phyloP scores from a whole-genome alignment of 2,797 vertebrate genomes.

The Sebastes elongatus region DNA sequence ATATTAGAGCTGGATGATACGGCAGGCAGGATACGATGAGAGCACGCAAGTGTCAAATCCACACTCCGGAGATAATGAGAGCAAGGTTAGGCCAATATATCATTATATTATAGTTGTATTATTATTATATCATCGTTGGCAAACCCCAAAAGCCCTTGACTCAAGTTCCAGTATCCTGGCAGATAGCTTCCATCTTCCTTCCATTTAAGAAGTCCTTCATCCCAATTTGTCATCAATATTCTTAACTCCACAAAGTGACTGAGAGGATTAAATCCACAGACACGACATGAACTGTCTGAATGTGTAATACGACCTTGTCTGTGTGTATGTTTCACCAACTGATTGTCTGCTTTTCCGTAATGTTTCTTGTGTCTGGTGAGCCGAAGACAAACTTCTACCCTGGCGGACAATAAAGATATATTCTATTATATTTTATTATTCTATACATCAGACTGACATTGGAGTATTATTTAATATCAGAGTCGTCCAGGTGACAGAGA shows the following conservation, averaged over 20 bases:
- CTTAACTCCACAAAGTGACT: not conserved
- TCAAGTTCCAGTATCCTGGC: not conserved
- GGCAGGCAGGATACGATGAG: not conserved
- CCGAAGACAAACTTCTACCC: not conserved
- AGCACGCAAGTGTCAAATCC: not conserved
- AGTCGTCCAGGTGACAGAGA: not conserved
- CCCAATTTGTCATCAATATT: not conserved
- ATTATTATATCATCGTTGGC: not conserved
- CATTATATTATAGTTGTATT: not conserved
- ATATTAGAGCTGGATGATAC: not conserved
- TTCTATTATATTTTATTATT: not conserved
- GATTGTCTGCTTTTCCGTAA: not conserved
- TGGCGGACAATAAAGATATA: not conserved
- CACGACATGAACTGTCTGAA: not conserved
- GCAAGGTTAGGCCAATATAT: not conserved
- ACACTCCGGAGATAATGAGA: not conserved
- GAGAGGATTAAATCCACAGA: not conserved
- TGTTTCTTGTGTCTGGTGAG: not conserved
- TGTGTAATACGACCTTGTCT: not conserved
- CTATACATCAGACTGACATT: not conserved
- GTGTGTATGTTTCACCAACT: not conserved
- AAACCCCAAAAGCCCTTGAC: not conserved
- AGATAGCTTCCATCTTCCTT: not conserved
- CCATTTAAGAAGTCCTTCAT: not conserved
- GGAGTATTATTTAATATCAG: conserved; percentile 12